Evolutionary conservation across 2,797 vertebrate species (phyloP).

Genomic region (Dallia pectoralis): DNA sequence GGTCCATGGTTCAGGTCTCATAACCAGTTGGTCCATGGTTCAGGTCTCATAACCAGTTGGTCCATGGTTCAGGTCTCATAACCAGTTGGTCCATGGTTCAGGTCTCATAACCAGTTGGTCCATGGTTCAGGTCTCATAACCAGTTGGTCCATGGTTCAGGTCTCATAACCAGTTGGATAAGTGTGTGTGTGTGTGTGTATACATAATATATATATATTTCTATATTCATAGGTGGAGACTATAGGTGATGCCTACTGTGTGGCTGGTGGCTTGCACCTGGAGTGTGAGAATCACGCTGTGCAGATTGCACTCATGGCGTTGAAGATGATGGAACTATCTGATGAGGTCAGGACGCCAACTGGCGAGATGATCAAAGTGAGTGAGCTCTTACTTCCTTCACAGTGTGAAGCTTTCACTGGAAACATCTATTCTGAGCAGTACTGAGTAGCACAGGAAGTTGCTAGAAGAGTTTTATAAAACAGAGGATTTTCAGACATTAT

Average conservation of each 20-base stretch:
- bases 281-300: slow-evolving; percentile 90
- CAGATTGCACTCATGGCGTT: slow-evolving; percentile 95
- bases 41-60: no score
- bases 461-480: background rate
- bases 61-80: no score
- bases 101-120: no score
- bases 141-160: no score
- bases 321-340: slow-evolving; percentile 98
- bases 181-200: no score
- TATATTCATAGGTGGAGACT: slow-evolving; percentile 88
- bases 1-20: no score
- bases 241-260: slow-evolving; percentile 98
- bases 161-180: no score
- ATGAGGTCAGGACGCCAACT: slow-evolving; percentile 91
- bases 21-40: no score
- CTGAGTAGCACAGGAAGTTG: background rate
- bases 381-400: slow-evolving; percentile 19
- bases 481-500: background rate
- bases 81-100: no score
- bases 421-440: background rate
- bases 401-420: background rate
- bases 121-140: no score
- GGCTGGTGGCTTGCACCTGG: slow-evolving; percentile 93
- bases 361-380: slow-evolving; percentile 94
- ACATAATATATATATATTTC: no score